phyloP scores from a whole-genome alignment of 1,140 invertebrate genomes.

The Penaeus vannamei region DNA sequence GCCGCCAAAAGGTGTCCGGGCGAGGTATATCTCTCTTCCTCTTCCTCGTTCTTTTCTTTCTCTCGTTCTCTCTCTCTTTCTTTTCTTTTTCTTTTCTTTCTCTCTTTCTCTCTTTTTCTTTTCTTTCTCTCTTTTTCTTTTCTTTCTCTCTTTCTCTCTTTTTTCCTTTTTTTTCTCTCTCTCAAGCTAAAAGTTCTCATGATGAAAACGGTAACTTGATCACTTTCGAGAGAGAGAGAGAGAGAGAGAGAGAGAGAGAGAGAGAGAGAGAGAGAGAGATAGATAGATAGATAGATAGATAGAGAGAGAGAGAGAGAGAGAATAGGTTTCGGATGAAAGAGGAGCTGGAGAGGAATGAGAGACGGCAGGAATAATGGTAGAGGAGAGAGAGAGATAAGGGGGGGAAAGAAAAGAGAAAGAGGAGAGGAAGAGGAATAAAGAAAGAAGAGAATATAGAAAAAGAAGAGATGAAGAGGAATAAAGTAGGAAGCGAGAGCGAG shows the following conservation, averaged over 20 bases:
- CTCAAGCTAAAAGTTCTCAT: no score
- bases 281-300: no score
- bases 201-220: no score
- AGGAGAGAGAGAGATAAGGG: not conserved
- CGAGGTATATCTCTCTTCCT: not conserved
- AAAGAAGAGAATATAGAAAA: not conserved
- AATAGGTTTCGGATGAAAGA: not conserved
- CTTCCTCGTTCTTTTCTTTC: not conserved
- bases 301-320: no score
- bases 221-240: no score
- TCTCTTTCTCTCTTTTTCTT: not conserved
- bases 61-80: not conserved
- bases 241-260: no score
- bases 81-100: not conserved
- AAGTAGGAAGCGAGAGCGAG: not conserved
- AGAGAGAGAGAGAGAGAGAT: no score
- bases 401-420: not conserved
- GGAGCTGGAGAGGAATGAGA: not conserved
- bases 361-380: not conserved
- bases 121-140: not conserved
- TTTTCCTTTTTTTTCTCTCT: not conserved
- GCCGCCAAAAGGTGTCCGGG: no score
- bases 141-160: not conserved
- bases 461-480: not conserved
- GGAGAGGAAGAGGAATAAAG: not conserved